A percentile compares a stretch with the other conserved stretches of the same genome.
phyloP scores from a whole-genome alignment of 1,140 invertebrate species.

The Arctopsyche grandis region DNA sequence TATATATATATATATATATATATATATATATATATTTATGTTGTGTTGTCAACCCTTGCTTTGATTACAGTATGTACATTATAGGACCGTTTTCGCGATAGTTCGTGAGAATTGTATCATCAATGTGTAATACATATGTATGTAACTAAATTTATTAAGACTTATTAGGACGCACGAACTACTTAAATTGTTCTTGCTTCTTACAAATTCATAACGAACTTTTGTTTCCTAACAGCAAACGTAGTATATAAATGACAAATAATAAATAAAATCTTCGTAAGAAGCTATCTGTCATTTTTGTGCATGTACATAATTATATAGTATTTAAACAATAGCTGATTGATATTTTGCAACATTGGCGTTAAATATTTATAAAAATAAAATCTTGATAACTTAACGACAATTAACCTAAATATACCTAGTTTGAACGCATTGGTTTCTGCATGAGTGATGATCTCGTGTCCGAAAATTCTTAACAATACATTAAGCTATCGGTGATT shows the following conservation, averaged over 20 bases:
- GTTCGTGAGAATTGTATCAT: conserved; percentile 22
- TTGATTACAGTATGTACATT: not conserved
- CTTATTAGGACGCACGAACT: conserved; percentile 9
- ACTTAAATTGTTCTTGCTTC: conserved; percentile 2
- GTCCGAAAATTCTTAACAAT: not conserved
- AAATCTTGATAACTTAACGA: not conserved
- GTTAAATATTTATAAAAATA: not conserved
- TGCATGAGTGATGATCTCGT: conserved; percentile 19
- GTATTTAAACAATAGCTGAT: conserved; percentile 5
- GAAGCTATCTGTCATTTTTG: no score
- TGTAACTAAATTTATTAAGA: conserved; percentile 15
- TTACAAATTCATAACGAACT: not conserved
- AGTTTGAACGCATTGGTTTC: not conserved
- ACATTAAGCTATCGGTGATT: conserved; percentile 7
- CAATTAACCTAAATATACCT: not conserved
- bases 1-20: no score
- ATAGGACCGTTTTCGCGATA: conserved; percentile 8
- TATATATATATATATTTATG: no score
- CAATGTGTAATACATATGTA: conserved; percentile 10
- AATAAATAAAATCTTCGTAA: no score
- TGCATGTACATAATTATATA: no score
- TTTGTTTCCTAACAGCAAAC: no score
- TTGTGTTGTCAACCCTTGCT: not conserved
- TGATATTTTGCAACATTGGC: not conserved
- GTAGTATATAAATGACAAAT: no score